Evolutionary conservation across 1,140 invertebrate species (phyloP).

Genomic region (Drosophila varians): DNA sequence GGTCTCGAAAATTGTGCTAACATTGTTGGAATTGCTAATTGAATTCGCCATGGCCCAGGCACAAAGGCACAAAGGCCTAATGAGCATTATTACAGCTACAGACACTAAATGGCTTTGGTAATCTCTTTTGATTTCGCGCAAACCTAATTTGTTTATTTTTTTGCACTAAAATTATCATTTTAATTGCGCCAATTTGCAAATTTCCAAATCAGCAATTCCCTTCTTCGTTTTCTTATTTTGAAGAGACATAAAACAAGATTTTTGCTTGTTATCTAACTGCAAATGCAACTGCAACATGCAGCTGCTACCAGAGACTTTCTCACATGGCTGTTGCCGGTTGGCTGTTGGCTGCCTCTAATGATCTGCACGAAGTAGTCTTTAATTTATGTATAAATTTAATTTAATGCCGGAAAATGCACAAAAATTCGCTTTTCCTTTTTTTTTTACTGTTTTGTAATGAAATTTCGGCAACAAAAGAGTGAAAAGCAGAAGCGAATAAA

Average conservation of each 20-base stretch:
- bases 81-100: conserved; percentile 23
- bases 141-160: not conserved
- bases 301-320: conserved; percentile 26
- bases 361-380: conserved; percentile 78
- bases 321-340: conserved; percentile 25
- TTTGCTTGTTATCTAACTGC: conserved; percentile 47
- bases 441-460: conserved; percentile 60
- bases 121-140: conserved; percentile 9
- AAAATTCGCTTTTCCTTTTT: conserved; percentile 39
- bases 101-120: too few species aligned
- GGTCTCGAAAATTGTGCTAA: not conserved
- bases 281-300: conserved; percentile 46
- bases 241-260: conserved; percentile 59
- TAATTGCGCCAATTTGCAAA: conserved; percentile 1
- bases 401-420: conserved; percentile 79
- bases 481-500: conserved; percentile 25
- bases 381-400: conserved; percentile 83
- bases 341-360: conserved; percentile 63
- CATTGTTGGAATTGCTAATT: conserved; percentile 65
- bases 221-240: conserved; percentile 43
- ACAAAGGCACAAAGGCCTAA: conserved; percentile 33
- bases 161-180: not conserved
- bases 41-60: conserved; percentile 35
- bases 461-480: conserved; percentile 32
- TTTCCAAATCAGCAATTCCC: conserved; percentile 1